Base-by-base conservation (phyloP, 2,888 invertebrate species). In the Serripes groenlandicus region DNA sequence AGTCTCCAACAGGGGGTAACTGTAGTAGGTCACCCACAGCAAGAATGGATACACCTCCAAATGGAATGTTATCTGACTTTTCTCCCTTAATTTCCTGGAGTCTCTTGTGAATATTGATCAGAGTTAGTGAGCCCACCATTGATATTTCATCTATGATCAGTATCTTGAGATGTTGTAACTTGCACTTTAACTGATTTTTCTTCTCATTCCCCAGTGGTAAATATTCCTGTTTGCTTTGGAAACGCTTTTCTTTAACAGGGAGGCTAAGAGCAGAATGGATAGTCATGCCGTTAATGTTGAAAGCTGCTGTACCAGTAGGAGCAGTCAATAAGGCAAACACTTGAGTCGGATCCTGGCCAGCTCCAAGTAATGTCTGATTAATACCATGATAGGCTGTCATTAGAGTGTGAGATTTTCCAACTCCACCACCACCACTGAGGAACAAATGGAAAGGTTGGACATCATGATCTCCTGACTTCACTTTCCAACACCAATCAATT, bases 91-190 rank as follows among this genome's bases (percentile, higher is more conserved):
- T 69, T 26, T 68, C 60, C 42, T 78, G 60, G 0, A 78, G 32
- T 32, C 58, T 30, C n/a, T 26, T 30, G 54, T 32, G 4, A 1
- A 74, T 30, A n/a, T 66, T 4, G 3, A 15, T 18, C 5, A 80
- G 52, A 23, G 64, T 35, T 18, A 42, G 2, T 32, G 37, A 21
- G 3, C 71, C 58, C 23, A 78, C 42, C 82, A 82, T 82, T 21
- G 82, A 82, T 42, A 85, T 71, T 76, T 85, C 79, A 76, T 82
- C 79, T 21, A 79, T 79, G 30, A 85, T 75, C 11, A 83, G 62
- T 26, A 85, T 64, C 72, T 82, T 85, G 35, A 85, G 23, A 26
- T 72, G 37, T 21, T 42, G 32, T 34, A 69, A 75, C 15, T 26
- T 78, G 42, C 56, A 26, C 79, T 69, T 73, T 32, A 85, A 23